Evolutionary conservation across 2,797 vertebrate genomes (phyloP).

Genomic region (Anas acuta): DNA sequence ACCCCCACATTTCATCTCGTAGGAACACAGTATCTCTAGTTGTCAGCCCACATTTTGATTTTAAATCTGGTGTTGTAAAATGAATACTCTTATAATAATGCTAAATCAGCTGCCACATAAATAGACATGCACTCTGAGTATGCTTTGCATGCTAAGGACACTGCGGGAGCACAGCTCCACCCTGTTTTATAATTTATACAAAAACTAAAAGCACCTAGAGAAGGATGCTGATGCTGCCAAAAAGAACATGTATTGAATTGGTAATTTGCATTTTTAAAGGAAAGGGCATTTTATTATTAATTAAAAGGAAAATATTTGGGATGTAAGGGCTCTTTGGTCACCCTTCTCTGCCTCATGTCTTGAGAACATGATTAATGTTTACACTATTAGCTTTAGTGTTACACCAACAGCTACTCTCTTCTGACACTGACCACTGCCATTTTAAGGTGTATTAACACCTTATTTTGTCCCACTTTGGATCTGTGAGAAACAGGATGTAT

Average conservation of each 20-base stretch:
- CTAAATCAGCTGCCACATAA: conserved; percentile 51
- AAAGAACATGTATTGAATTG: not conserved
- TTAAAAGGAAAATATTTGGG: conserved; percentile 43
- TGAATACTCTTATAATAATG: conserved; percentile 11
- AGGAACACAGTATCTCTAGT: not conserved
- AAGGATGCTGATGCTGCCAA: conserved; percentile 45
- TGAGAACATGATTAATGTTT: conserved; percentile 32
- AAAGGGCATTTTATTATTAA: not conserved
- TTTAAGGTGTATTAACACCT: not conserved
- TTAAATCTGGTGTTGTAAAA: not conserved
- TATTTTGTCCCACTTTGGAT: not conserved
- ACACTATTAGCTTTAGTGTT: conserved; percentile 19
- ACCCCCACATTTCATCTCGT: not conserved
- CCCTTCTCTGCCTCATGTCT: not conserved
- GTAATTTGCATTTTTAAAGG: conserved; percentile 15
- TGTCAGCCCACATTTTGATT: conserved; percentile 32
- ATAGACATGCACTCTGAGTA: conserved; percentile 10
- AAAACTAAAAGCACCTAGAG: conserved; percentile 31
- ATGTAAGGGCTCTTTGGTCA: conserved; percentile 22
- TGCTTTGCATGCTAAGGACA: conserved; percentile 49
- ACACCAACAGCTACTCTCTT: not conserved
- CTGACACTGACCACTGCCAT: not conserved
- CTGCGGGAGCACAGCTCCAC: not conserved
- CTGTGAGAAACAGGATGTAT: not conserved
- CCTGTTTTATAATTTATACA: conserved; percentile 19